These are phyloP conservation scores for Hirtodrosophila trivittata DNA, from an alignment of 2,888 invertebrate species.

Conservation along the genomic window DNA sequence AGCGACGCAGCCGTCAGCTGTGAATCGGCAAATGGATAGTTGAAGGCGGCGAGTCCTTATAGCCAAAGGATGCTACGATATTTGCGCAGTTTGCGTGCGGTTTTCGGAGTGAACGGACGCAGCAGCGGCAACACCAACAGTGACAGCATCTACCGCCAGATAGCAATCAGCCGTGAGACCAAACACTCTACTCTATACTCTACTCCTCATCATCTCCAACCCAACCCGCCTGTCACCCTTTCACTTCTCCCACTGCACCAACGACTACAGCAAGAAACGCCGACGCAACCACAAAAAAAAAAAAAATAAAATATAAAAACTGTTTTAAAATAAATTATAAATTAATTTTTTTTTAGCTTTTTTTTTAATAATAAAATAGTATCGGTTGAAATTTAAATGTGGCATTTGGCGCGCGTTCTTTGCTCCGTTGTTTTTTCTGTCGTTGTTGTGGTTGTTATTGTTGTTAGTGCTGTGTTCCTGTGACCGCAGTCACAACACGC, in stretches of 20 bases:
- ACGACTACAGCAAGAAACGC: neutral
- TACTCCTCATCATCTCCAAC: neutral
- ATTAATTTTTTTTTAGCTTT: neutral
- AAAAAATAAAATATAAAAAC: neutral
- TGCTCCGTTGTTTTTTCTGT: slow-evolving; percentile 1
- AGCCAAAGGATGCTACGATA: slow-evolving; percentile 65
- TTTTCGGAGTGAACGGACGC: slow-evolving; percentile 76
- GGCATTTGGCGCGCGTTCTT: neutral
- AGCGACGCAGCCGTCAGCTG: slow-evolving; percentile 36
- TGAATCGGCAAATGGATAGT: slow-evolving; percentile 14
- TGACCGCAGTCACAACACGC: slow-evolving; percentile 1
- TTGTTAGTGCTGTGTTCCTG: neutral
- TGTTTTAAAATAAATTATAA: slow-evolving; percentile 1
- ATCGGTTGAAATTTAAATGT: neutral
- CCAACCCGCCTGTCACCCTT: neutral
- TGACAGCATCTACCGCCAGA: neutral
- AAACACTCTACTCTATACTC: neutral
- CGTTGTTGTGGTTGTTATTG: slow-evolving; percentile 10
- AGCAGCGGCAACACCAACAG: slow-evolving; percentile 47
- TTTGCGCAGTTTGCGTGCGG: slow-evolving; percentile 81
- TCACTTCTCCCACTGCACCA: slow-evolving; percentile 10
- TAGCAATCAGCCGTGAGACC: slow-evolving; percentile 23
- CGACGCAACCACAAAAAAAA: neutral
- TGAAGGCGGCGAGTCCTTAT: slow-evolving; percentile 56
- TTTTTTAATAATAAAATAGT: too few species aligned